These are phyloP conservation scores for Osmoderma eremita DNA, from an alignment of 2,888 invertebrate genomes.

Conservation along the genomic window DNA sequence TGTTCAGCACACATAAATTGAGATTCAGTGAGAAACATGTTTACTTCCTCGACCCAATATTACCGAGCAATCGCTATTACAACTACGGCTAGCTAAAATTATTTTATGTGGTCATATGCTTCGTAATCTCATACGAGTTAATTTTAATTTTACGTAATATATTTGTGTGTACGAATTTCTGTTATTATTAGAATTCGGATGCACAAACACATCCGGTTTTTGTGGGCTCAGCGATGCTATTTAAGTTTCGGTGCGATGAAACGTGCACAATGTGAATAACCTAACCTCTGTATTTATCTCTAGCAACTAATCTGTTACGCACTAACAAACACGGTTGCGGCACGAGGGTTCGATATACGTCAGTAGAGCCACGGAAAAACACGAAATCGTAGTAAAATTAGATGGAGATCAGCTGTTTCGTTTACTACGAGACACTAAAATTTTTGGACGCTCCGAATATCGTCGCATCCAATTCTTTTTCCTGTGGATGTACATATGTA, in stretches of 20 bases:
- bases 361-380: not conserved
- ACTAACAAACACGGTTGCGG: too few relatives aligned
- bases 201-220: conserved; percentile 33
- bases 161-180: conserved; percentile 2
- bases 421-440: conserved; percentile 36
- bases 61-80: too few relatives aligned
- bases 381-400: conserved; percentile 39
- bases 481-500: too few relatives aligned
- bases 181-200: conserved; percentile 28
- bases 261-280: conserved; percentile 32
- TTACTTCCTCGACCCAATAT: too few relatives aligned
- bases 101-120: not conserved
- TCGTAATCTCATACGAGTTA: not conserved
- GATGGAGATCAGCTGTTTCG: conserved; percentile 43
- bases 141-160: conserved; percentile 7
- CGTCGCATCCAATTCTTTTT: too few relatives aligned
- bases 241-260: conserved; percentile 17
- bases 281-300: conserved; percentile 23
- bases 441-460: too few relatives aligned
- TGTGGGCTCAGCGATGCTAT: conserved; percentile 27
- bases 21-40: too few relatives aligned
- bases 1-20: too few relatives aligned
- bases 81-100: too few relatives aligned
- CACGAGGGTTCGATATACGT: too few relatives aligned
- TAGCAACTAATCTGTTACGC: not conserved